Evolutionary conservation across 2,888 invertebrate genomes (phyloP).

Genomic region (Emmelina monodactyla): DNA sequence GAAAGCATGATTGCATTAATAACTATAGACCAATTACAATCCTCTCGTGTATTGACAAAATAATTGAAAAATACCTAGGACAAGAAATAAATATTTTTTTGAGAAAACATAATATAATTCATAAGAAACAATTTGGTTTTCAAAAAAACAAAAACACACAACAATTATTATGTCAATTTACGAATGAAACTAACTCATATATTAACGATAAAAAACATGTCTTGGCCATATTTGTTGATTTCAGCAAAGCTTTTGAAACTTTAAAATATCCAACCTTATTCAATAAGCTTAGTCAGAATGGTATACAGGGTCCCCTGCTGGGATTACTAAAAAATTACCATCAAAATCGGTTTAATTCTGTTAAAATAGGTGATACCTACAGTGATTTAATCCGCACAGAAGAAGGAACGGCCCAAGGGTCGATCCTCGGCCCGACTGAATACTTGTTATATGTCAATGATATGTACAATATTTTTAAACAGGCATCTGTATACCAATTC

Average conservation of each 20-base stretch:
- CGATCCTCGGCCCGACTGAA: slow-evolving; percentile 3
- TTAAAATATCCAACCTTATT: slow-evolving; percentile 3
- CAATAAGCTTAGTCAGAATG: slow-evolving; percentile 2
- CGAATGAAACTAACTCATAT: slow-evolving; percentile 5
- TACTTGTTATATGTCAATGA: slow-evolving; percentile 4
- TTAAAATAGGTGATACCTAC: neutral
- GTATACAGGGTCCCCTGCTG: slow-evolving; percentile 7
- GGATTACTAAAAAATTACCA: slow-evolving; percentile 6
- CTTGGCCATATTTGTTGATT: slow-evolving; percentile 7
- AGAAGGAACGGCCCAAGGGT: slow-evolving; percentile 6
- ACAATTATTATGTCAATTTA: slow-evolving; percentile 8
- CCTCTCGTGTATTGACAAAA: slow-evolving; percentile 8
- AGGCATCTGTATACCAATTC: slow-evolving; percentile 5
- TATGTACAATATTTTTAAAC: slow-evolving; percentile 2
- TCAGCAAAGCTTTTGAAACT: slow-evolving; percentile 9
- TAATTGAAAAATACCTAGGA: slow-evolving; percentile 8
- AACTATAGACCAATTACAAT: slow-evolving; percentile 14
- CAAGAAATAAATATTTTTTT: slow-evolving; percentile 7
- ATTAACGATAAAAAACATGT: slow-evolving; percentile 4
- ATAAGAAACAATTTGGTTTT: slow-evolving; percentile 9
- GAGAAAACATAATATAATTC: slow-evolving; percentile 4
- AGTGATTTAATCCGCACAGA: neutral
- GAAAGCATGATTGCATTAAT: slow-evolving; percentile 2
- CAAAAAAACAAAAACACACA: slow-evolving; percentile 8
- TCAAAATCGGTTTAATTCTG: neutral